phyloP scores from a whole-genome alignment of 2,888 invertebrate species.

The Acanthacorydalis orientalis region DNA sequence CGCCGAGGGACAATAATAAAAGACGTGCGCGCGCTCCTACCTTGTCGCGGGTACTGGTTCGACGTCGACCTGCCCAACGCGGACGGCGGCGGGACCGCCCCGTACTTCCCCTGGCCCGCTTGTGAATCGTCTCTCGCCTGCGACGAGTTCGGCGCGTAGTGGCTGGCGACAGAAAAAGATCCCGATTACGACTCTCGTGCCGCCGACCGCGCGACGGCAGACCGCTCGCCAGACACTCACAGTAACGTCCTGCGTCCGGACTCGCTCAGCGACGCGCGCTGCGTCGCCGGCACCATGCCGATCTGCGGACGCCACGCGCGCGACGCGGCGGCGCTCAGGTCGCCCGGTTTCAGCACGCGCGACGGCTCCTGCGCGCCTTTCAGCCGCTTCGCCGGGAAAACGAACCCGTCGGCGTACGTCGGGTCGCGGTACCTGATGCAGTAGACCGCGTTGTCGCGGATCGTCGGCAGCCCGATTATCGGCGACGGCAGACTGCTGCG shows the following conservation, averaged over 20 bases:
- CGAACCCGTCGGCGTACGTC: constrained; percentile 48
- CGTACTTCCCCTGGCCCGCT: constrained; percentile 19
- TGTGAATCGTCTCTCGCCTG: constrained; percentile 19
- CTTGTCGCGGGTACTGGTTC: neutral
- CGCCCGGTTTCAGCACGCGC: constrained; percentile 61
- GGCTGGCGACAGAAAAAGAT: neutral
- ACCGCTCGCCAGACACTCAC: constrained; percentile 27
- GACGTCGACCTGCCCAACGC: constrained; percentile 6
- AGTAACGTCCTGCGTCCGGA: constrained; percentile 63
- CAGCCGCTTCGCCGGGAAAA: constrained; percentile 60
- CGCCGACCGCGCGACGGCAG: too few relatives aligned
- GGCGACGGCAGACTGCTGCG: constrained; percentile 49
- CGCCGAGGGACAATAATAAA: too few relatives aligned
- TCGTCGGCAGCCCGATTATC: constrained; percentile 46
- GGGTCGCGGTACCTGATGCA: constrained; percentile 70
- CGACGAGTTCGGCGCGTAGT: constrained; percentile 6
- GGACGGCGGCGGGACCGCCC: constrained; percentile 13
- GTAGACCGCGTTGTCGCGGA: constrained; percentile 37
- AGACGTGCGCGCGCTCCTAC: too few relatives aligned
- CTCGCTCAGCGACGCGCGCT: constrained; percentile 43
- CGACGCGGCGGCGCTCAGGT: constrained; percentile 43
- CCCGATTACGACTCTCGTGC: too few relatives aligned
- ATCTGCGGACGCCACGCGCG: constrained; percentile 62
- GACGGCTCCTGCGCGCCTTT: constrained; percentile 53
- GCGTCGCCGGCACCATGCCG: constrained; percentile 52